Conservation (phyloP, 2,888 invertebrate genomes). For the Mesorhabditis spiculigera region DNA sequence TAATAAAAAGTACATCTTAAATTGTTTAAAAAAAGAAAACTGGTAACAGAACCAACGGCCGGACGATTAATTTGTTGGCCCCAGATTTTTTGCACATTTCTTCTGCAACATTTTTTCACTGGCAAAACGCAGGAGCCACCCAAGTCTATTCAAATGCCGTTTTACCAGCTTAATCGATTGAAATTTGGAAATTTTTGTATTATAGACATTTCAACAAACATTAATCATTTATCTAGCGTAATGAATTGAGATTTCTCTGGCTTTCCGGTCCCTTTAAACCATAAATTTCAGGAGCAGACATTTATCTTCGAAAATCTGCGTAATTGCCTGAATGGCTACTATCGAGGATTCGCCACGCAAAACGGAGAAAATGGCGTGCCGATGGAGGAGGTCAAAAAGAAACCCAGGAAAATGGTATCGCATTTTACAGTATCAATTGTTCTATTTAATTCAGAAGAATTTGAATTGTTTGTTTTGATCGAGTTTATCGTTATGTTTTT, state of each 20-base stretch:
- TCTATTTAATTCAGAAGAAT: background rate
- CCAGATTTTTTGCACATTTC: too few relatives aligned
- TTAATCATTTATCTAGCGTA: background rate
- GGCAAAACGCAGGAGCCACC: too few relatives aligned
- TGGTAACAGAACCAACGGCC: too few relatives aligned
- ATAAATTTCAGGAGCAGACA: slow-evolving; percentile 17
- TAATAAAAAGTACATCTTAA: too few relatives aligned
- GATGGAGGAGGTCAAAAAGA: background rate
- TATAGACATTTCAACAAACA: background rate
- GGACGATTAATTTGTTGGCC: too few relatives aligned
- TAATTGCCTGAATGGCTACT: slow-evolving; percentile 3
- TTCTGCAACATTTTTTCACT: too few relatives aligned
- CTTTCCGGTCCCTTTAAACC: background rate
- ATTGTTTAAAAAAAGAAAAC: too few relatives aligned
- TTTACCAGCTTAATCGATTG: too few relatives aligned
- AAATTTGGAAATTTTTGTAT: background rate
- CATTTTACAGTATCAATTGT: too few relatives aligned
- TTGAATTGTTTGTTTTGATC: too few relatives aligned
- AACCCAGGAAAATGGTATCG: background rate
- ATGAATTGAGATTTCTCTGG: background rate
- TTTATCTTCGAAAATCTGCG: slow-evolving; percentile 17
- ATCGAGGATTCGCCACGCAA: slow-evolving; percentile 2
- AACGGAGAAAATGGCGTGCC: background rate
- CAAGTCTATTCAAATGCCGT: too few relatives aligned
- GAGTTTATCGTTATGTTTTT: too few relatives aligned